Percentiles rank a stretch among this genome's conserved stretches.
phyloP scores from a whole-genome alignment of 2,797 vertebrate genomes.

The Rallus crepitans region DNA sequence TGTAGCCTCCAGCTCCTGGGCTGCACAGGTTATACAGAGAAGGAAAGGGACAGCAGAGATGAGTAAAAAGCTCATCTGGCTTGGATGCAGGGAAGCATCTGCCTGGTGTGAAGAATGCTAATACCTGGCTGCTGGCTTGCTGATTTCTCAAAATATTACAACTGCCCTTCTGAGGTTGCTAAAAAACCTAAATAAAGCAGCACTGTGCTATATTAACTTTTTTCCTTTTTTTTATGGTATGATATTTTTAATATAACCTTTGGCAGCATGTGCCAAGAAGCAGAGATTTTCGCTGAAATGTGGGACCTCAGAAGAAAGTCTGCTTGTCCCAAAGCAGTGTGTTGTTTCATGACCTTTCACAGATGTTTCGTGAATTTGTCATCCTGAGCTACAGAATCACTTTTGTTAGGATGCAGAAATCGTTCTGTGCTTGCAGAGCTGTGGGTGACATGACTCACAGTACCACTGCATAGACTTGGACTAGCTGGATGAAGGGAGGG shows the following conservation, averaged over 20 bases:
- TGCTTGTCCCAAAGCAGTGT: slow-evolving; percentile 32
- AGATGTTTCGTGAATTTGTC: slow-evolving; percentile 50
- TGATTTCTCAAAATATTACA: neutral
- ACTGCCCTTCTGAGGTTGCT: neutral
- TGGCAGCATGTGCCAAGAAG: neutral
- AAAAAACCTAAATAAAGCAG: neutral
- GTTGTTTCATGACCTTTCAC: slow-evolving; percentile 43
- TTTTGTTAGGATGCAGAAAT: slow-evolving; percentile 53
- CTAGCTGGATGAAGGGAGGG: neutral
- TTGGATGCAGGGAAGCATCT: neutral
- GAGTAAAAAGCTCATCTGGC: neutral
- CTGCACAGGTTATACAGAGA: neutral
- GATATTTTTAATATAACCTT: slow-evolving; percentile 10
- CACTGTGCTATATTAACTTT: neutral
- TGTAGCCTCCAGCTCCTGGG: neutral
- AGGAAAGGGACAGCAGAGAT: neutral
- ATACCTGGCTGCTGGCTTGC: neutral
- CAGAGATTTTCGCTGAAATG: neutral
- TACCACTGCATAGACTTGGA: slow-evolving; percentile 9
- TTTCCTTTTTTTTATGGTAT: neutral
- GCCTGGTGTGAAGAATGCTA: neutral
- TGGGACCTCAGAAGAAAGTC: neutral
- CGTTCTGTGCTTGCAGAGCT: slow-evolving; percentile 26
- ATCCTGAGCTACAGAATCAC: slow-evolving; percentile 18
- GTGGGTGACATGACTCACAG: slow-evolving; percentile 42